phyloP scores from a whole-genome alignment of 92 coral and sea anemone species.

The Palythoa heliodiscus region DNA sequence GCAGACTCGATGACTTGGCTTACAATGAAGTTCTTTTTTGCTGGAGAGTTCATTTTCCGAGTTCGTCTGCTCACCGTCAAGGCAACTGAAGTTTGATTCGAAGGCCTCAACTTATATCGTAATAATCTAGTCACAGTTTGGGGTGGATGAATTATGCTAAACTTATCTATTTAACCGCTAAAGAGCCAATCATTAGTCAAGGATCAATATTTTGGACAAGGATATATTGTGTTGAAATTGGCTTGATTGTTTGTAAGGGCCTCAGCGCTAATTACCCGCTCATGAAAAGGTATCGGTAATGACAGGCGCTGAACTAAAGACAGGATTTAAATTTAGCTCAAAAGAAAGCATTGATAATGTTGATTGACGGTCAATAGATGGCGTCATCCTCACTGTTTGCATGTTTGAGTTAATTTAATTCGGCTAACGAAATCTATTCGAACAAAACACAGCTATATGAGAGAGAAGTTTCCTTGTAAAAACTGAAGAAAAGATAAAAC shows the following conservation, averaged over 20 bases:
- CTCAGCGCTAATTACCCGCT: slow-evolving; percentile 79
- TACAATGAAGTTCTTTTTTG: not conserved
- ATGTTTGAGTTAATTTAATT: slow-evolving; percentile 40
- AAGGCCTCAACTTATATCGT: slow-evolving; percentile 62
- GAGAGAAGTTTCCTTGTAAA: not conserved
- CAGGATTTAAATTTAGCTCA: slow-evolving; percentile 50
- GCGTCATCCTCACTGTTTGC: slow-evolving; percentile 33
- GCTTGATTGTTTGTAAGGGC: slow-evolving; percentile 77
- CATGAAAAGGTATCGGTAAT: slow-evolving; percentile 75
- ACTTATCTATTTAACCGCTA: slow-evolving; percentile 79
- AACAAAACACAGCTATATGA: not conserved
- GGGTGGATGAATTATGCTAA: slow-evolving; percentile 77
- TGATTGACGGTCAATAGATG: slow-evolving; percentile 77
- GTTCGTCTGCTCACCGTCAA: slow-evolving; percentile 49
- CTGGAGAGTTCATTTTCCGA: slow-evolving; percentile 35
- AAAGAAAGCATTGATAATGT: slow-evolving; percentile 66
- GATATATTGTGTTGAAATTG: slow-evolving; percentile 86
- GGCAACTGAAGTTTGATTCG: slow-evolving; percentile 52
- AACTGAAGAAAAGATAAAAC: not conserved
- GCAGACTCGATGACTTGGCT: slow-evolving; percentile 8
- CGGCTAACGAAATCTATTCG: slow-evolving; percentile 24
- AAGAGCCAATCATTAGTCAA: slow-evolving; percentile 64
- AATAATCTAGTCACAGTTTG: slow-evolving; percentile 77
- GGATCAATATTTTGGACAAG: slow-evolving; percentile 73
- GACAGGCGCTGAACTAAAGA: slow-evolving; percentile 56